Percentiles rank a stretch among this genome's conserved stretches.
phyloP scores from a whole-genome alignment of 2,888 invertebrate species.

The Brachylomia viminalis region DNA sequence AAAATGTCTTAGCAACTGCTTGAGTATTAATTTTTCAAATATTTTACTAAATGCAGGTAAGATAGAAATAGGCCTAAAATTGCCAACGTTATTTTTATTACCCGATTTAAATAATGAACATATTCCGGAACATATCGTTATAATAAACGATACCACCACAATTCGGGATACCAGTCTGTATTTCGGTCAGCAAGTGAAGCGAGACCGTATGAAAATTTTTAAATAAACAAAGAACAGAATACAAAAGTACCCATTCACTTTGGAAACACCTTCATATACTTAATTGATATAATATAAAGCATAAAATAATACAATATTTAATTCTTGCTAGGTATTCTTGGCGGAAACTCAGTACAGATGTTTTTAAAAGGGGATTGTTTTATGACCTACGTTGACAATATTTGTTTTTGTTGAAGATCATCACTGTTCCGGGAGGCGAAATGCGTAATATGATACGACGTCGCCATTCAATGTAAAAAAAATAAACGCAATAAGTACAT shows the following conservation, averaged over 20 bases:
- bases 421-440: not conserved
- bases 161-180: conserved; percentile 1
- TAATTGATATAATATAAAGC: not conserved
- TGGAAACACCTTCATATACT: not conserved
- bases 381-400: not conserved
- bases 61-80: no score
- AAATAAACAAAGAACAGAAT: conserved; percentile 28
- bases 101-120: no score
- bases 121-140: not conserved
- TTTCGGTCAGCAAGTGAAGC: conserved; percentile 10
- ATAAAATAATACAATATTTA: conserved; percentile 16
- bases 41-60: no score
- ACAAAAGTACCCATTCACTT: not conserved
- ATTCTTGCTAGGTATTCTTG: not conserved
- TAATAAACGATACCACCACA: not conserved
- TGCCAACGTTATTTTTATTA: no score
- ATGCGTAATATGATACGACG: not conserved
- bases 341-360: not conserved
- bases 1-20: no score
- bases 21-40: no score
- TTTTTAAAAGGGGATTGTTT: conserved; percentile 10
- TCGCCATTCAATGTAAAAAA: not conserved
- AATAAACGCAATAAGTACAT: not conserved
- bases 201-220: conserved; percentile 18
- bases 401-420: not conserved